These are phyloP conservation scores for Thamnophis elegans DNA, from an alignment of 2,797 vertebrate species.

Conservation along the genomic window DNA sequence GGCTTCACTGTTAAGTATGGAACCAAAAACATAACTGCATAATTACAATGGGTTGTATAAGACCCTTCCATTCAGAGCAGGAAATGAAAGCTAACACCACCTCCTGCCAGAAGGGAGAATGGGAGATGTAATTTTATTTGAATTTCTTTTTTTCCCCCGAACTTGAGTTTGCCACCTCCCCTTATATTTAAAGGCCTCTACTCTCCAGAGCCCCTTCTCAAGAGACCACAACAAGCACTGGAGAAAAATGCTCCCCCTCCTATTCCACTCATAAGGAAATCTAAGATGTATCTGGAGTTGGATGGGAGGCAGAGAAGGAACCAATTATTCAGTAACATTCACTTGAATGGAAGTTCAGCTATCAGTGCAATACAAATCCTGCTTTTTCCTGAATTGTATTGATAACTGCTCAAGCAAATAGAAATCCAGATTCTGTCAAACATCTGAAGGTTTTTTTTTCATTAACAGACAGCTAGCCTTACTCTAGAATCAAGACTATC, in stretches of 20 bases:
- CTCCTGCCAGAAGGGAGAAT: not conserved
- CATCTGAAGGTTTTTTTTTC: not conserved
- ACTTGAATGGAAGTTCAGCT: not conserved
- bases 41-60: not conserved
- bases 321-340: not conserved
- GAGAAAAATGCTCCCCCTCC: not conserved
- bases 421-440: not conserved
- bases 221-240: too few relatives aligned
- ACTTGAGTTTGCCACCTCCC: not conserved
- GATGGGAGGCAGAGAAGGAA: not conserved
- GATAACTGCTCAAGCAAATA: not conserved
- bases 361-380: not conserved
- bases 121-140: not conserved
- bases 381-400: not conserved
- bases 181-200: not conserved
- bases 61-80: not conserved
- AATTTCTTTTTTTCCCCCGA: not conserved
- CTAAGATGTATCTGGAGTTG: not conserved
- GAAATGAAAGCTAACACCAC: not conserved
- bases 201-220: not conserved
- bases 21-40: not conserved
- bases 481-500: slow-evolving; percentile 25
- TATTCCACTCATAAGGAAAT: not conserved
- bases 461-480: slow-evolving; percentile 26
- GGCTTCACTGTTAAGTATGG: slow-evolving; percentile 25